phyloP scores from a whole-genome alignment of 1,140 invertebrate genomes.

The Drosophila jambulina region DNA sequence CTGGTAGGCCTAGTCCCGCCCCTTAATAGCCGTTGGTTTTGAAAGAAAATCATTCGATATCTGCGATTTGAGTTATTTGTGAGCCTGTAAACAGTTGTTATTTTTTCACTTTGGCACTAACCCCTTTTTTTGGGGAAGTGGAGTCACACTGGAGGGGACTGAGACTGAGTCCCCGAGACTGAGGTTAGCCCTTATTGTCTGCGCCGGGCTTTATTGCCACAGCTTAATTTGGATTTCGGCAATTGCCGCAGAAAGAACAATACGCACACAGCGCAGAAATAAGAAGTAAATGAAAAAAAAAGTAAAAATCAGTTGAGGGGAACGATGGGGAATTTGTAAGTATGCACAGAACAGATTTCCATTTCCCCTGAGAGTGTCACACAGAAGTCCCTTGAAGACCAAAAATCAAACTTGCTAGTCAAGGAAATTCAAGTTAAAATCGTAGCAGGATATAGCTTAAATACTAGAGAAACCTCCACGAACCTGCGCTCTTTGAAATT shows the following conservation, averaged over 20 bases:
- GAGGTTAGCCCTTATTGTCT: conserved; percentile 40
- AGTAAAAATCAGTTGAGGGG: conserved; percentile 31
- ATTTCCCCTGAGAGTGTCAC: background rate
- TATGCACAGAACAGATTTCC: background rate
- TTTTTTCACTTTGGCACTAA: background rate
- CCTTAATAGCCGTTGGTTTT: background rate
- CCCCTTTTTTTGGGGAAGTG: conserved; percentile 2
- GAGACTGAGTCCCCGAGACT: background rate
- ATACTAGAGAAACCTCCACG: background rate
- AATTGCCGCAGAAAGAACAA: conserved; percentile 41
- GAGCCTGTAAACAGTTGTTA: background rate
- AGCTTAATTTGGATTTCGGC: conserved; percentile 59
- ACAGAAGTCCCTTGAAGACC: background rate
- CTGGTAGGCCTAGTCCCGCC: background rate
- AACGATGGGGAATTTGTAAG: conserved; percentile 8
- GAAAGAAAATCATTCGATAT: no score
- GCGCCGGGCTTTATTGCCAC: conserved; percentile 52
- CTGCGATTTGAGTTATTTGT: background rate
- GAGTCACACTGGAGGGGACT: background rate
- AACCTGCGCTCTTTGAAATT: no score
- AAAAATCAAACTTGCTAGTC: background rate
- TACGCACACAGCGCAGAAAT: background rate
- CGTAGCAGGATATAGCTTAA: background rate
- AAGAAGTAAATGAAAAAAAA: conserved; percentile 17
- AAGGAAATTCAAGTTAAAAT: background rate